A percentile compares a stretch with the other conserved stretches of the same genome.
These are phyloP conservation scores for Chelmon rostratus DNA, from an alignment of 2,797 vertebrate species.

Conservation along the genomic window DNA sequence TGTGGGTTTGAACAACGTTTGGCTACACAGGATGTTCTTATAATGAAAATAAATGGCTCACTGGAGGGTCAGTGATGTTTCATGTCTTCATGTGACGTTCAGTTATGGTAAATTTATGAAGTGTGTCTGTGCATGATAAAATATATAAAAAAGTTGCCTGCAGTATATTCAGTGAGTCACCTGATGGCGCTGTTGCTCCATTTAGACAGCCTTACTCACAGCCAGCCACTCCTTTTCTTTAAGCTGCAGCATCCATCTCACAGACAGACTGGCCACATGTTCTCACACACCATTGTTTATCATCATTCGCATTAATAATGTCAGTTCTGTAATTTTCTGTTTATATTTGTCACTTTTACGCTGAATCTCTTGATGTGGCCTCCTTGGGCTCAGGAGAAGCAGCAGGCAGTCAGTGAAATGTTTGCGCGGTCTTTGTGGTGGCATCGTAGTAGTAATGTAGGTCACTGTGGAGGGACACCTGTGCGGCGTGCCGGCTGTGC, in stretches of 20 bases:
- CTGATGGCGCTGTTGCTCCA: conserved; percentile 62
- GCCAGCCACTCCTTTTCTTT: conserved; percentile 76
- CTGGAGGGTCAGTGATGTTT: too few relatives aligned
- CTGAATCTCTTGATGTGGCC: neutral
- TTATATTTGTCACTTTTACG: neutral
- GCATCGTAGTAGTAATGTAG: conserved; percentile 71
- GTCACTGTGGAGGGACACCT: conserved; percentile 76
- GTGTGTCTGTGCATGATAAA: too few relatives aligned
- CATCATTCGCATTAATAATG: neutral
- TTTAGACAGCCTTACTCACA: neutral
- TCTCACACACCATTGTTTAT: conserved; percentile 40
- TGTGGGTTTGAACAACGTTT: too few relatives aligned
- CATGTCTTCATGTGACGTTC: too few relatives aligned
- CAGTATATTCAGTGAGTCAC: neutral
- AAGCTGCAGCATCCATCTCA: conserved; percentile 70
- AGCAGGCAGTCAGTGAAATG: neutral
- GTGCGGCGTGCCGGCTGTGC: conserved; percentile 49
- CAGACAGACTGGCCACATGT: conserved; percentile 54
- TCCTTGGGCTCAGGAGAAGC: neutral
- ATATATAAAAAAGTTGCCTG: neutral
- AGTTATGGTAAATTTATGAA: too few relatives aligned
- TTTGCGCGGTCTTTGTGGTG: conserved; percentile 16
- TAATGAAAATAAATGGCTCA: too few relatives aligned
- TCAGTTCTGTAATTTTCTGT: neutral
- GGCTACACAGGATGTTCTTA: too few relatives aligned